phyloP scores from a whole-genome alignment of 2,888 invertebrate species.

The Sturmia bella region DNA sequence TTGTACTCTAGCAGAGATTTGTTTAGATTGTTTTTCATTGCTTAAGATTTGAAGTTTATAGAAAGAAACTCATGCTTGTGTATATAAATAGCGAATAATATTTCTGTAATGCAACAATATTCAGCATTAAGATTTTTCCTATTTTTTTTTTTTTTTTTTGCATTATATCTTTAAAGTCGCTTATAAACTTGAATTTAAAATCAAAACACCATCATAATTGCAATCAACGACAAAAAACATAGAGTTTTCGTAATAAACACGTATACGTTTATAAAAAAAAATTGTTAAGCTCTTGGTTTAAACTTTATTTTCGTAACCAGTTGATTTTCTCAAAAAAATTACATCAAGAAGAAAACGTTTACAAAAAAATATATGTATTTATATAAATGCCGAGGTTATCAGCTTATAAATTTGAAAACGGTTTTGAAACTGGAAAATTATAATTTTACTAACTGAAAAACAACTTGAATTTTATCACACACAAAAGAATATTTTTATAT shows the following conservation, averaged over 20 bases:
- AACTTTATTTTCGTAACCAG: conserved; percentile 43
- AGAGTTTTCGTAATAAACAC: conserved; percentile 14
- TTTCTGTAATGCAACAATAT: conserved; percentile 61
- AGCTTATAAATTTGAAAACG: conserved; percentile 8
- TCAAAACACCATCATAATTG: conserved; percentile 45
- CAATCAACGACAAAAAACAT: conserved; percentile 15
- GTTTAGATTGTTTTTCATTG: conserved; percentile 12
- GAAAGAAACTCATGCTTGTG: conserved; percentile 17
- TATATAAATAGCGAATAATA: conserved; percentile 36
- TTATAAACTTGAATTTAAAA: conserved; percentile 55
- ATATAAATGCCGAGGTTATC: conserved; percentile 46
- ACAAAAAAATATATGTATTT: not conserved
- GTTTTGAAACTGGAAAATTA: conserved; percentile 3
- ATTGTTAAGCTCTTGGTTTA: conserved; percentile 20
- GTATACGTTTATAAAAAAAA: conserved; percentile 1
- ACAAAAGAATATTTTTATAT: conserved; percentile 26
- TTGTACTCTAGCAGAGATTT: conserved; percentile 42
- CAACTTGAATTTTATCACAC: not conserved
- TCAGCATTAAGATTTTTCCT: conserved; percentile 33
- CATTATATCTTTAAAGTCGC: conserved; percentile 18
- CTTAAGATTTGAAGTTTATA: conserved; percentile 27
- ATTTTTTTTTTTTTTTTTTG: too few relatives aligned
- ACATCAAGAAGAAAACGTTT: not conserved
- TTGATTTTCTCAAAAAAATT: conserved; percentile 41
- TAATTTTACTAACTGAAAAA: not conserved